phyloP scores from a whole-genome alignment of 1,140 invertebrate genomes.

The Sycobia sp. region DNA sequence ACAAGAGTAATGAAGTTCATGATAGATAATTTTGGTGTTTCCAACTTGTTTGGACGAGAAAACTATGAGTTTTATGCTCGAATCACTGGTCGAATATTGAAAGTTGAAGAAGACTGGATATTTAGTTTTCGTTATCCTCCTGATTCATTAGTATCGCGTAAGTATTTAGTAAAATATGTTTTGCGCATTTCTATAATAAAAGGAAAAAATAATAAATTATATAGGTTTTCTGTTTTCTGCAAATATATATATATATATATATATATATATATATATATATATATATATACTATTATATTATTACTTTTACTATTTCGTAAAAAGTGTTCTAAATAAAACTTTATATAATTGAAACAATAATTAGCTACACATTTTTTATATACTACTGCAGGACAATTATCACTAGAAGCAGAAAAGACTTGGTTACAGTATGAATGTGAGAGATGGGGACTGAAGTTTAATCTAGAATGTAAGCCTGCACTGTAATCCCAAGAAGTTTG shows the following conservation, averaged over 20 bases:
- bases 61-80: conserved; percentile 98
- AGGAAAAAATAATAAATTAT: too few species aligned
- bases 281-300: too few species aligned
- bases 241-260: too few species aligned
- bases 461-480: conserved; percentile 75
- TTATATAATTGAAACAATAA: conserved; percentile 28
- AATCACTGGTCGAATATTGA: conserved; percentile 89
- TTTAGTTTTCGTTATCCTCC: conserved; percentile 91
- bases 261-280: too few species aligned
- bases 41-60: conserved; percentile 91
- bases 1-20: conserved; percentile 93
- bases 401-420: conserved; percentile 83
- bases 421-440: conserved; percentile 88
- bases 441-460: conserved; percentile 79
- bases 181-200: too few species aligned
- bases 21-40: conserved; percentile 95
- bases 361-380: conserved; percentile 32
- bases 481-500: conserved; percentile 37
- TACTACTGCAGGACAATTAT: conserved; percentile 75
- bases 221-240: not conserved
- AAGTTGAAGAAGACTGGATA: conserved; percentile 93
- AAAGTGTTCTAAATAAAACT: too few species aligned
- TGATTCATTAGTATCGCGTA: conserved; percentile 76
- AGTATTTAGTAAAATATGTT: conserved; percentile 53
- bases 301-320: not conserved